phyloP scores from a whole-genome alignment of 2,888 invertebrate species.

The Stenotaenia linearis region DNA sequence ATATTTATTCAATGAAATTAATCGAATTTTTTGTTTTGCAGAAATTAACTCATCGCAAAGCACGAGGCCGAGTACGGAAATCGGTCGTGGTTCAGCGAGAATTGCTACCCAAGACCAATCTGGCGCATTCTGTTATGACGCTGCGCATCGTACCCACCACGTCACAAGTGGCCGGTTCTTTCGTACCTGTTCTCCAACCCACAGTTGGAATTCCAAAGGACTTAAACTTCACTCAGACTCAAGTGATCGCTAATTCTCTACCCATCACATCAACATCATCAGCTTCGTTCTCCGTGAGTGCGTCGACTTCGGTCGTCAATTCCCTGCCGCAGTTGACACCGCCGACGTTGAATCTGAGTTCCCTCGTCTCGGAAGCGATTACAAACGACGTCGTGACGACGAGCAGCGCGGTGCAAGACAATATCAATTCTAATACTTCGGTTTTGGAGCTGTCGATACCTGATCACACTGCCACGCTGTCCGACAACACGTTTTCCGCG shows the following conservation, averaged over 20 bases:
- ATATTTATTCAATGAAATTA: too few species aligned
- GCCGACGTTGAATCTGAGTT: background rate
- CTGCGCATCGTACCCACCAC: constrained; percentile 34
- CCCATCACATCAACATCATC: constrained; percentile 3
- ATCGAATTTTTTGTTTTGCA: constrained; percentile 31
- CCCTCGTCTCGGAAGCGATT: background rate
- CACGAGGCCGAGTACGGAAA: constrained; percentile 37
- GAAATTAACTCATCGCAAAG: constrained; percentile 37
- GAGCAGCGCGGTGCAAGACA: background rate
- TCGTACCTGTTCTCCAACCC: constrained; percentile 34
- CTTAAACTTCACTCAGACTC: constrained; percentile 28
- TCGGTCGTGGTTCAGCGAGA: constrained; percentile 59
- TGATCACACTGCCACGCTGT: background rate
- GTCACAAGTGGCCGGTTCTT: constrained; percentile 34
- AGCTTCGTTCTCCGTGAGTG: background rate
- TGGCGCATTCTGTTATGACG: constrained; percentile 35
- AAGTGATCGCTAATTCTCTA: constrained; percentile 1
- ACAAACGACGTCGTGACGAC: background rate
- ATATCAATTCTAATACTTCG: background rate
- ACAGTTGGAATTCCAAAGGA: background rate
- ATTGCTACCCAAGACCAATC: constrained; percentile 56
- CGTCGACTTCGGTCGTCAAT: constrained; percentile 5
- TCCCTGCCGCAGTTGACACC: background rate
- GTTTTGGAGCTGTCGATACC: background rate
- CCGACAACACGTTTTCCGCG: background rate